These are phyloP conservation scores for Drosophila engyochracea DNA, from an alignment of 2,888 invertebrate species.

Conservation along the genomic window DNA sequence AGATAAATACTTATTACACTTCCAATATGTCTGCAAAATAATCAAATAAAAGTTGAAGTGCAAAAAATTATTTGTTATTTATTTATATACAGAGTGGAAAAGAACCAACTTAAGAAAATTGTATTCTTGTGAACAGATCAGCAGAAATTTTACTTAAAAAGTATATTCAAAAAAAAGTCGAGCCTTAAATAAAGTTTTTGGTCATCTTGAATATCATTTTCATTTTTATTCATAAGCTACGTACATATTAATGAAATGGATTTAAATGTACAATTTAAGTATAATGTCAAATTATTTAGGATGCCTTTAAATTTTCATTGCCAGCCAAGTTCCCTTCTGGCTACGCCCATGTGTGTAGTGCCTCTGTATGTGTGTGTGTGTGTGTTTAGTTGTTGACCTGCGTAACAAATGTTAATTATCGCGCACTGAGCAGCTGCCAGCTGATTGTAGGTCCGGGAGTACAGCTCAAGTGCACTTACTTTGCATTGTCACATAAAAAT, in stretches of 20 bases:
- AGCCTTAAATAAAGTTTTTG: neutral
- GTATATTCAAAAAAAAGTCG: neutral
- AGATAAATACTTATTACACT: neutral
- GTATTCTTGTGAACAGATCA: neutral
- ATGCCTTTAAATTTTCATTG: neutral
- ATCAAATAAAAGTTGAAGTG: neutral
- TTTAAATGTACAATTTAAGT: neutral
- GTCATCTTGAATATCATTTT: neutral
- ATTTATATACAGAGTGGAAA: neutral
- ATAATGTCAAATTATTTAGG: neutral
- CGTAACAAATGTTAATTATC: constrained; percentile 68
- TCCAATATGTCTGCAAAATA: neutral
- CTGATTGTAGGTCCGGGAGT: constrained; percentile 57
- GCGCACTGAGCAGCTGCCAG: constrained; percentile 58
- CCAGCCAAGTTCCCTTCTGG: neutral
- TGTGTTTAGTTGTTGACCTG: constrained; percentile 50
- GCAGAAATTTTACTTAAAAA: neutral
- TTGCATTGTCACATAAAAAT: constrained; percentile 76
- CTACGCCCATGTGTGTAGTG: neutral
- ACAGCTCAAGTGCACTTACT: constrained; percentile 76
- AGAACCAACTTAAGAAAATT: neutral
- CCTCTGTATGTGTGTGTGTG: neutral
- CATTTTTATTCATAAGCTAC: neutral
- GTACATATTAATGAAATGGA: neutral
- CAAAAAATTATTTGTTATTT: neutral